These are phyloP conservation scores for Gallinago undulata DNA, from an alignment of 2,113 vertebrate species.

Conservation along the genomic window DNA sequence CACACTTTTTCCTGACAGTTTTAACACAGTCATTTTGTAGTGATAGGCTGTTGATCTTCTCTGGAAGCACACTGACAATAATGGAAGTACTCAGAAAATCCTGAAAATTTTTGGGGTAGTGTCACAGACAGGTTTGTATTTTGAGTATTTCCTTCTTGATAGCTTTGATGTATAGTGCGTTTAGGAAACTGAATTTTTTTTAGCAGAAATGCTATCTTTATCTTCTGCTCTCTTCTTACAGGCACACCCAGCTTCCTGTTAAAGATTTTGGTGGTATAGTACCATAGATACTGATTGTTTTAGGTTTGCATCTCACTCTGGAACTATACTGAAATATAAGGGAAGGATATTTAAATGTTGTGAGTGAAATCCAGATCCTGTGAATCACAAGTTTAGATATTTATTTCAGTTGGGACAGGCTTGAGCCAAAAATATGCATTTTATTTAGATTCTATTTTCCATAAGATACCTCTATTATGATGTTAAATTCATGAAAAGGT, in stretches of 20 bases:
- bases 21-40: background rate
- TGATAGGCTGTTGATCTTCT: background rate
- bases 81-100: background rate
- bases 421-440: slow-evolving; percentile 26
- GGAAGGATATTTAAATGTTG: background rate
- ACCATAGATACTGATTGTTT: background rate
- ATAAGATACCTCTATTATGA: background rate
- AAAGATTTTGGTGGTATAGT: background rate
- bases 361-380: background rate
- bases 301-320: background rate
- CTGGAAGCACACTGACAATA: background rate
- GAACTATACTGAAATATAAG: background rate
- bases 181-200: background rate
- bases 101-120: background rate
- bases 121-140: background rate
- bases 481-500: background rate
- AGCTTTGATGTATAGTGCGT: background rate
- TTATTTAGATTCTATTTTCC: slow-evolving; percentile 40
- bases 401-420: slow-evolving; percentile 2
- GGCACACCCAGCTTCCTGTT: slow-evolving; percentile 8
- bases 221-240: background rate
- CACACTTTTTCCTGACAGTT: background rate
- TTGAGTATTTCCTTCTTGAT: background rate
- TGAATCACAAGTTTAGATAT: background rate
- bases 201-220: background rate